Evolutionary conservation across 1,140 invertebrate species (phyloP), one percentile per base, ranked within the genome.

Genomic region (Drosophila prosaltans): DNA sequence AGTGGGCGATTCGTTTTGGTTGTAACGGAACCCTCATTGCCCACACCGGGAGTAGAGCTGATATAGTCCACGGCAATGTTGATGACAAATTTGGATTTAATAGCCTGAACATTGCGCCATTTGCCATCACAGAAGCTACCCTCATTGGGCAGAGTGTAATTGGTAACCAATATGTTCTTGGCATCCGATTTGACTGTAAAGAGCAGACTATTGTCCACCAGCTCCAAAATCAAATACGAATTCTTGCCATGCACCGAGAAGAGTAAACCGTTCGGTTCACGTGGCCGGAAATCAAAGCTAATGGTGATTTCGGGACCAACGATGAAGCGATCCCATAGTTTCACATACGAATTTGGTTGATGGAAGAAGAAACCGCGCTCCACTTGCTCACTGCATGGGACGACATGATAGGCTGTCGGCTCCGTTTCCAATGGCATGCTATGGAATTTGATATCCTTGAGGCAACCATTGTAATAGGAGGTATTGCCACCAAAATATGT

Each of bases 301-400:
- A 99, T 96, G 2, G 95, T 95, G 43, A 98, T 94, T 65, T 96
- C 95, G 48, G 94, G 92, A 0, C 97, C 97, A 2, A 98, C 97
- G 24, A 92, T 94, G 92, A 96, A 98, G 83, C 94, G 94, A n/a
- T 97, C 95, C 16, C 93, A 81, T 2, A 94, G 78, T 94, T 92
- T 93, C 2, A 94, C 80, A 74, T 92, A 94, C 7, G 74, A 58
- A 8, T 81, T 91, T 6, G 74, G 93, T 16, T 95, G 94, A 57
- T 95, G 95, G 93, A 99, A 98, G 94, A 96, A 99, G 0, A 97
- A 93, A 28, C 98, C 98, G n/a, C 93, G 92, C 92, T 99, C 98
- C 0, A 96, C 94, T 63, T 96, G 94, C 59, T 96, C 95, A 0
- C 95, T 96, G 91, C 98, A 99, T 0, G 95, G 95, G 26, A 96